Conservation (phyloP, 1,140 invertebrate genomes). For the Macrosteles quadrilineatus region DNA sequence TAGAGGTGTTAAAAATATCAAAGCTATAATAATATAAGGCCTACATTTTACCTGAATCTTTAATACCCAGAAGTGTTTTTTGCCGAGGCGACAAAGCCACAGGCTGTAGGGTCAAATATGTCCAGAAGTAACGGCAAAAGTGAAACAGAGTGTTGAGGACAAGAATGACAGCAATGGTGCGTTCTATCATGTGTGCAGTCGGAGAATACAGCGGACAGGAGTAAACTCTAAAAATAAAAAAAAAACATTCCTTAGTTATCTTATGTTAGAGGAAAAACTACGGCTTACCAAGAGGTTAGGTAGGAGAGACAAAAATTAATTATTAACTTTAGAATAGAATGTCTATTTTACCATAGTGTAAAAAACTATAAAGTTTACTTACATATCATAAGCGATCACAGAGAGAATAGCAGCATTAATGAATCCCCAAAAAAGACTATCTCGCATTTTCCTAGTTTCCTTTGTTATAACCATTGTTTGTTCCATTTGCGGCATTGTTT, state of each 20-base stretch:
- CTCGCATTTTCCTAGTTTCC: constrained; percentile 4
- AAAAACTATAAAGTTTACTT: constrained; percentile 10
- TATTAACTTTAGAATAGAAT: neutral
- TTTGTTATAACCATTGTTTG: constrained; percentile 10
- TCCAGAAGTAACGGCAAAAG: constrained; percentile 21
- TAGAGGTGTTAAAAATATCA: too few species aligned
- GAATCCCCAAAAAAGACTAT: constrained; percentile 32
- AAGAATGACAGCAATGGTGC: neutral
- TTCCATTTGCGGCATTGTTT: constrained; percentile 22
- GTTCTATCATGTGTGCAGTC: constrained; percentile 12
- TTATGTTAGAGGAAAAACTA: neutral
- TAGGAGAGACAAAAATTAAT: constrained; percentile 26
- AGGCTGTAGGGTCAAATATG: constrained; percentile 13
- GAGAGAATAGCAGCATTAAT: constrained; percentile 27
- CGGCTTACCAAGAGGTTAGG: constrained; percentile 15
- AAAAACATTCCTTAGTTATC: constrained; percentile 33
- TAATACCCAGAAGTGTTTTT: constrained; percentile 8
- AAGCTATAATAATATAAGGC: too few species aligned
- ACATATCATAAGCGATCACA: constrained; percentile 32
- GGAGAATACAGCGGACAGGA: constrained; percentile 12
- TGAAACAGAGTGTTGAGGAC: constrained; percentile 10
- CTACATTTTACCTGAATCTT: constrained; percentile 27
- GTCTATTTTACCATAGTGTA: too few species aligned
- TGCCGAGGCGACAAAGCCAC: constrained; percentile 5
- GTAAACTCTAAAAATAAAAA: constrained; percentile 6